Evolutionary conservation across 1,140 invertebrate species (phyloP).

Genomic region (Drosophila nasuta): DNA sequence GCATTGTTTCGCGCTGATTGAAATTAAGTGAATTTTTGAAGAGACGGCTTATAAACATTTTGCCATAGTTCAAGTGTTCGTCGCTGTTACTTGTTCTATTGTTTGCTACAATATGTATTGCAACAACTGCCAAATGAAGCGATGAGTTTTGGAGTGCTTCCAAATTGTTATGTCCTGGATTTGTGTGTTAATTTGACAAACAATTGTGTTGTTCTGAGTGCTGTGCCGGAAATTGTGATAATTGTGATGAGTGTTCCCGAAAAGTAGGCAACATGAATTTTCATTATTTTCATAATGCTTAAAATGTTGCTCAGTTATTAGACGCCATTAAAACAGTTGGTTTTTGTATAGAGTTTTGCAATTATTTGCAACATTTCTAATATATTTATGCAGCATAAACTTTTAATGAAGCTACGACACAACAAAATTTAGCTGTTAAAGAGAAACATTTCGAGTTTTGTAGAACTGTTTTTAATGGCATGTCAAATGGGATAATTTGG

Average conservation of each 20-base stretch:
- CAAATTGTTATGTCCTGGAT: conserved; percentile 18
- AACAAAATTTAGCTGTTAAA: background rate
- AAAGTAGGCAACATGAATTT: conserved; percentile 35
- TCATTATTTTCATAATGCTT: conserved; percentile 21
- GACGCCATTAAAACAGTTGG: background rate
- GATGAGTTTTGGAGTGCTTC: conserved; percentile 20
- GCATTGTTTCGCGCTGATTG: conserved; percentile 45
- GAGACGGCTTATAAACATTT: conserved; percentile 27
- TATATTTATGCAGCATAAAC: background rate
- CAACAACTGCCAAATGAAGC: conserved; percentile 18
- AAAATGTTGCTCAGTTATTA: conserved; percentile 7
- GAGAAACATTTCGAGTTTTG: background rate
- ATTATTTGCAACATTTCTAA: background rate
- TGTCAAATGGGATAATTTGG: background rate
- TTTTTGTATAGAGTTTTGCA: background rate
- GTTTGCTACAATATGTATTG: conserved; percentile 3
- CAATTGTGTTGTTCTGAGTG: conserved; percentile 10
- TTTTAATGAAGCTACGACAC: background rate
- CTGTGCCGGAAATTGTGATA: conserved; percentile 32
- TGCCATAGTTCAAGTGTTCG: conserved; percentile 44
- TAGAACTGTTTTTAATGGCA: conserved; percentile 4
- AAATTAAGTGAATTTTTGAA: conserved; percentile 57
- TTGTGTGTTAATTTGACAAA: conserved; percentile 34
- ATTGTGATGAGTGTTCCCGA: conserved; percentile 34
- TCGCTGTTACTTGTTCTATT: background rate